phyloP scores from a whole-genome alignment of 2,797 vertebrate species.

The Phoeniculus purpureus region DNA sequence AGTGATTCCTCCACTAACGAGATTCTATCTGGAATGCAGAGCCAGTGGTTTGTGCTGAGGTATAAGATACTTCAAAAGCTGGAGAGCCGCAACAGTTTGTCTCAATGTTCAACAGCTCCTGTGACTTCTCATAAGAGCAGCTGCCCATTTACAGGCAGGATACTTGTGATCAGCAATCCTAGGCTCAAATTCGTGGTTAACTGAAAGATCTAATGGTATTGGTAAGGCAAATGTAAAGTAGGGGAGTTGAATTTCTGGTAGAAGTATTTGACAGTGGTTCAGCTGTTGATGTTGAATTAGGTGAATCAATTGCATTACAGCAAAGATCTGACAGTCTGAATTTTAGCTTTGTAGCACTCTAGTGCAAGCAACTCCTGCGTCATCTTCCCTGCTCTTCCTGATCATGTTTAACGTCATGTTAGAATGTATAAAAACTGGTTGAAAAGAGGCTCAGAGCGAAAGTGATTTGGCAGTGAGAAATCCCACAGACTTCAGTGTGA shows the following conservation, averaged over 20 bases:
- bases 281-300: neutral
- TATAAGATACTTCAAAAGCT: neutral
- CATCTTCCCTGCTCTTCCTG: neutral
- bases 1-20: neutral
- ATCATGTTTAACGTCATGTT: neutral
- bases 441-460: neutral
- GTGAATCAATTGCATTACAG: neutral
- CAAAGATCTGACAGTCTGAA: neutral
- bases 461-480: neutral
- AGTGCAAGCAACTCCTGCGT: neutral
- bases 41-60: neutral
- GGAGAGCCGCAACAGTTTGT: neutral
- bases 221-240: neutral
- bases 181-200: neutral
- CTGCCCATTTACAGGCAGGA: neutral
- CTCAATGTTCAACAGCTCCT: neutral
- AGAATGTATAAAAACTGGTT: neutral
- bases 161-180: neutral
- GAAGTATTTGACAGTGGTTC: neutral
- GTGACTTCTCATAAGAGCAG: neutral
- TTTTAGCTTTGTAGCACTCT: neutral
- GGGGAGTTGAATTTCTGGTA: neutral
- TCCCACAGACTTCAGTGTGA: neutral
- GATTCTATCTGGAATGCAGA: neutral
- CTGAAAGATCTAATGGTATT: neutral